Percentiles rank a stretch among this genome's conserved stretches.
Evolutionary conservation across 2,888 invertebrate species (phyloP).

Genomic region (Nysson spinosus): DNA sequence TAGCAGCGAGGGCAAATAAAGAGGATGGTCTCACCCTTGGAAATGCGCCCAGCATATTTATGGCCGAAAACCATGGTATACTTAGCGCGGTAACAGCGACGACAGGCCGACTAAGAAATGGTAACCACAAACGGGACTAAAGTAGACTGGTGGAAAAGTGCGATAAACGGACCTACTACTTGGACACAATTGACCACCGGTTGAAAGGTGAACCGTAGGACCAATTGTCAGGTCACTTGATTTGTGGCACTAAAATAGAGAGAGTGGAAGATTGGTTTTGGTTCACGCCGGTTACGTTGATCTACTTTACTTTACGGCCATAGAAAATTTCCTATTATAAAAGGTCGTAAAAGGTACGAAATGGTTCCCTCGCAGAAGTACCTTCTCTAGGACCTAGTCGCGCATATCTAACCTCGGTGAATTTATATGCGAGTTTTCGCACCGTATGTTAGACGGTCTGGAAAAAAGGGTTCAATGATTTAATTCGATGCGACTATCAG

Average conservation of each 20-base stretch:
- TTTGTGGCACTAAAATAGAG: conserved; percentile 11
- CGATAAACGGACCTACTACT: conserved; percentile 25
- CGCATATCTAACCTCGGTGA: too few species aligned
- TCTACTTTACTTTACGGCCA: not conserved
- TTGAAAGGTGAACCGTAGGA: conserved; percentile 5
- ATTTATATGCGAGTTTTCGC: too few species aligned
- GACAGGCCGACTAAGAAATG: conserved; percentile 6
- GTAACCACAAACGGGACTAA: conserved; percentile 29
- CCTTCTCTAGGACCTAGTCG: too few species aligned
- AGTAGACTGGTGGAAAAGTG: conserved; percentile 27
- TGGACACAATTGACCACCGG: conserved; percentile 17
- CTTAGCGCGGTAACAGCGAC: conserved; percentile 48
- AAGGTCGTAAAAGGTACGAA: not conserved
- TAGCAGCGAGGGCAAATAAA: conserved; percentile 61
- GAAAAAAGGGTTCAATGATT: not conserved
- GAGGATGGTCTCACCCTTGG: conserved; percentile 52
- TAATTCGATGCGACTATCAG: conserved; percentile 25
- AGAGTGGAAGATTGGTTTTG: not conserved
- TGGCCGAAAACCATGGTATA: conserved; percentile 62
- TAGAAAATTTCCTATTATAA: conserved; percentile 1
- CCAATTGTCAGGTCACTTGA: conserved; percentile 10
- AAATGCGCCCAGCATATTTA: conserved; percentile 70
- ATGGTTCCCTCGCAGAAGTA: too few species aligned
- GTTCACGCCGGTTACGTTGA: too few species aligned
- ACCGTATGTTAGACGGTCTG: too few species aligned